Base-by-base conservation (phyloP, 2,113 vertebrate species). In the Toxotes jaculatrix region DNA sequence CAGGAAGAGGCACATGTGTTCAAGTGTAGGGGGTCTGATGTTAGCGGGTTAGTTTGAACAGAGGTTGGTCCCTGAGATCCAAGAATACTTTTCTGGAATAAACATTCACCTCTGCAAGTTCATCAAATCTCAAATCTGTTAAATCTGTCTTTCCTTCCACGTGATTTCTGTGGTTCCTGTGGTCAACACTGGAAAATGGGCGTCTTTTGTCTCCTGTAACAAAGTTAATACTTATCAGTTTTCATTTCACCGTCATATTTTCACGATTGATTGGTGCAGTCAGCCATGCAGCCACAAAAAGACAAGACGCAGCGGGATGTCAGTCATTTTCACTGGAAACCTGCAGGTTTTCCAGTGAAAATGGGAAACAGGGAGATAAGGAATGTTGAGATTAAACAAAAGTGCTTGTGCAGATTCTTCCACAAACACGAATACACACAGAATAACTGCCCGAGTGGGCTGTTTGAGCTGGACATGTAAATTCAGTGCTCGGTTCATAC, bases 11-110 rank as follows among this genome's bases (percentile, higher is more conserved):
- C 17, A 67, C 51, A n/a, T 56, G 4, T 60, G 66, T 55, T 43
- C 23, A 11, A 51, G 32, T 47, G 51, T 34, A 13, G 4, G 1
- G 38, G 17, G 27, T 55, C 36, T 61, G 5, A 80, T 80, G 53
- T 62, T 13, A 6, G 51, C 55, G n/a, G 19, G 27, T 77, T 43
- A 59, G 55, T 61, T 73, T 72, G 47, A 67, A 51, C 69, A 60
- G 23, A 70, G 14, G 32, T n/a, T 42, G 19, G 31, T 36, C 17
- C 21, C 14, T 27, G n/a, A 45, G 3, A 51, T 42, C 12, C 59
- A 43, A 7, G 23, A 66, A 7, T 66, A 6, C 7, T 53, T 60
- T 27, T 59, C 16, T 43, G 14, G 21, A 43, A 23, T 13, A 23
- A 7, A 4, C 23, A 31, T 17, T 53, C 61, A 27, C 42, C 42